Evolutionary conservation across 1,140 invertebrate species (phyloP).

Genomic region (Onthophagus taurus): DNA sequence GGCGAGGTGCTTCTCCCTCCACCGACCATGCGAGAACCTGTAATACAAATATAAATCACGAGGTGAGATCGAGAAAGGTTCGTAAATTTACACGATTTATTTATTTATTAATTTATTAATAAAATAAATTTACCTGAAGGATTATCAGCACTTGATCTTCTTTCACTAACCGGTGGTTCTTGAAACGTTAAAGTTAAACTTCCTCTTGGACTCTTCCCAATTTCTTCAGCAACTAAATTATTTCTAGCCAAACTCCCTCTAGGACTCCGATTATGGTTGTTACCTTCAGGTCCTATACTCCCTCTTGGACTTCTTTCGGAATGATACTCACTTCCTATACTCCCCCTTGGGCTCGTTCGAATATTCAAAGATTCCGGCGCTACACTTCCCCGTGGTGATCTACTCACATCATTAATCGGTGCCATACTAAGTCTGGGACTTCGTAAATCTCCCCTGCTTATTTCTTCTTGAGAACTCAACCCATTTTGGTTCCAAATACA

Average conservation of each 20-base stretch:
- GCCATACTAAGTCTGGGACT: constrained; percentile 51
- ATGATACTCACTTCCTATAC: constrained; percentile 42
- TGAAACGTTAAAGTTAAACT: constrained; percentile 49
- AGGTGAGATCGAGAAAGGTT: neutral
- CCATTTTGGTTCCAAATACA: constrained; percentile 37
- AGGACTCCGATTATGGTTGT: constrained; percentile 44
- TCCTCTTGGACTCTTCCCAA: constrained; percentile 45
- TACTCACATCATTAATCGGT: constrained; percentile 40
- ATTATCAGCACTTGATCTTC: constrained; percentile 51
- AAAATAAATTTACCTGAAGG: constrained; percentile 31
- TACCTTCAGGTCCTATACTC: constrained; percentile 45
- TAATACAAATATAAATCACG: constrained; percentile 19
- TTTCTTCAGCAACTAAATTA: constrained; percentile 39
- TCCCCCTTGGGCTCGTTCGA: constrained; percentile 50
- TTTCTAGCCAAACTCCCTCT: constrained; percentile 47
- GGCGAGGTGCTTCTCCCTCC: constrained; percentile 51
- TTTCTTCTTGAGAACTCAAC: constrained; percentile 22
- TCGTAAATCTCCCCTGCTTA: constrained; percentile 27
- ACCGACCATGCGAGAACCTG: no score
- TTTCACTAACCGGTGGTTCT: constrained; percentile 45
- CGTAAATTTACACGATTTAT: no score
- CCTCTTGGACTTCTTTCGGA: constrained; percentile 49
- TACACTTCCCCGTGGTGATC: constrained; percentile 52
- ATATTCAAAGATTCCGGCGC: constrained; percentile 38
- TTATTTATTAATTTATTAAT: no score